Base-by-base conservation (phyloP, 2,113 vertebrate species). In the Enhydra lutris region DNA sequence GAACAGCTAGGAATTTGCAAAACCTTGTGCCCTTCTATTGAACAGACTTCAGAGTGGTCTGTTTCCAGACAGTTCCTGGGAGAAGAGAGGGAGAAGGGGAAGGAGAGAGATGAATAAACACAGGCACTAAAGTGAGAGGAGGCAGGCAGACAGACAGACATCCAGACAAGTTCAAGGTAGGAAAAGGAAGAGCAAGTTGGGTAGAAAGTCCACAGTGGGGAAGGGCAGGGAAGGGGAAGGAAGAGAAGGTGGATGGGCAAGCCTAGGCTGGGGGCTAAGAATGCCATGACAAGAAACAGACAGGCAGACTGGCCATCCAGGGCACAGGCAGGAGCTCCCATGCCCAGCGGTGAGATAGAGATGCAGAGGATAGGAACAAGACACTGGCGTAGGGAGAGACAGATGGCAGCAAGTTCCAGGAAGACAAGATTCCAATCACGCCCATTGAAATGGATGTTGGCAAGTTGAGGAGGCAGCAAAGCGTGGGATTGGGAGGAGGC, bases 361-460 rank as follows among this genome's bases (percentile, higher is more conserved):
- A 89, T 0, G 2, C 81, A 96, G 83, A 85, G 29, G 69, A 73
- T 80, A 78, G 69, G 26, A 83, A 69, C 23, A 6, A 88, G 84
- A 81, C 69, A 21, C 57, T 1, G 12, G 59, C 13, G 2, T 4
- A 36, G 69, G 93, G 89, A 94, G 85, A 85, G 96, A 96, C 90
- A 91, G 96, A 97, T 74, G 87, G 90, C 15, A 18, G 50, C 69
- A 29, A 89, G 88, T 61, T 88, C 84, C 90, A 12, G 79, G 82
- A 59, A 97, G 74, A 85, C 79, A 5, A 0, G 26, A 63, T 57
- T 83, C 96, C 14, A 78, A 24, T 93, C 97, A 52, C 96, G 45
- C 85, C 94, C 92, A 69, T 26, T 94, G 95, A 96, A 98, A 98
- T 93, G 98, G 96, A 98, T 96, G 94, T 79, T 98, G 97, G 96